Evolutionary conservation across 2,797 vertebrate genomes (phyloP).

Genomic region (Geotrypetes seraphini): DNA sequence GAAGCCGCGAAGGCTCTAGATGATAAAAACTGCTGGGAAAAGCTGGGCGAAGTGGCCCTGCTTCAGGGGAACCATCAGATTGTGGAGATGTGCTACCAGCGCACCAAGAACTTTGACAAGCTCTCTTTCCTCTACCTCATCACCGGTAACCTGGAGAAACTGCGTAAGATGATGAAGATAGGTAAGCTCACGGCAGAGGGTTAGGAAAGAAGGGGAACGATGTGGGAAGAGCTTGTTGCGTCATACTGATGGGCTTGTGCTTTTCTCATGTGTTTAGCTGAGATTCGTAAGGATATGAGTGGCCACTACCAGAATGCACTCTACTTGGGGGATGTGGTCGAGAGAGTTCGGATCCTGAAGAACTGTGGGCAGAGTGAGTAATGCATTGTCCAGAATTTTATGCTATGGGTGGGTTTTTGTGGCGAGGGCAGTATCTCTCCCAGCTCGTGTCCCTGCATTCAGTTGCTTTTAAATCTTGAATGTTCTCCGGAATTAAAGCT

Average conservation of each 20-base stretch:
- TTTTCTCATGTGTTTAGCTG: conserved; percentile 49
- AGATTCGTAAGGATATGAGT: conserved; percentile 97
- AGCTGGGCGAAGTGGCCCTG: conserved; percentile 84
- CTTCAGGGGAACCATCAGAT: conserved; percentile 96
- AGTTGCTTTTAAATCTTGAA: background rate
- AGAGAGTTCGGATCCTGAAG: conserved; percentile 89
- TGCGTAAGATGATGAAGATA: conserved; percentile 97
- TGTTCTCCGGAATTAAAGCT: too few relatives aligned
- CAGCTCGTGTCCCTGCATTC: background rate
- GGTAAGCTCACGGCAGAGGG: conserved; percentile 50
- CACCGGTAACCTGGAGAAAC: conserved; percentile 90
- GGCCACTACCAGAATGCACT: conserved; percentile 95
- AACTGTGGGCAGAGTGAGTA: conserved; percentile 95
- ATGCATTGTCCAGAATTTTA: too few relatives aligned
- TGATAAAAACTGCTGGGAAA: conserved; percentile 91
- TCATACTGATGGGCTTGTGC: background rate
- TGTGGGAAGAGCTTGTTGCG: background rate
- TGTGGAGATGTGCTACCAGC: conserved; percentile 97
- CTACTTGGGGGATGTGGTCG: conserved; percentile 87
- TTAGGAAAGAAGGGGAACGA: too few relatives aligned
- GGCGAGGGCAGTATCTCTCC: too few relatives aligned
- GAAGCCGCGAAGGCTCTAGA: conserved; percentile 93
- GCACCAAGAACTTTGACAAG: conserved; percentile 93
- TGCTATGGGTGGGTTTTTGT: too few relatives aligned
- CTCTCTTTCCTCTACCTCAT: conserved; percentile 95